These are phyloP conservation scores for Rhorus exstirpatorius DNA, from an alignment of 2,888 invertebrate genomes.

Conservation along the genomic window DNA sequence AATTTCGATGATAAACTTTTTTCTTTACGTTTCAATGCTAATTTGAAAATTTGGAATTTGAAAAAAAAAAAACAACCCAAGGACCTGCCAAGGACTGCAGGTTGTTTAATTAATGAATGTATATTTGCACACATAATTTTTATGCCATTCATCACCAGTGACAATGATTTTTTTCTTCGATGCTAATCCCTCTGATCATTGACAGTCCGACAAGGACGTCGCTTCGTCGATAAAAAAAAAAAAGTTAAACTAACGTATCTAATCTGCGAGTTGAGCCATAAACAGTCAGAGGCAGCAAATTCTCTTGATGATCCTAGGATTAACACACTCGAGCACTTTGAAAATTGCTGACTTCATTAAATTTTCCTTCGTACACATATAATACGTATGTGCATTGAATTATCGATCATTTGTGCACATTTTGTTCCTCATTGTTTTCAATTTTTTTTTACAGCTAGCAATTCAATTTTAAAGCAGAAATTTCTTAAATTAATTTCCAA, in stretches of 20 bases:
- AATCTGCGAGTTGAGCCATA: slow-evolving; percentile 44
- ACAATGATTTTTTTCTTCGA: neutral
- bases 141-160: slow-evolving; percentile 9
- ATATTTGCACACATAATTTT: neutral
- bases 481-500: no score
- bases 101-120: neutral
- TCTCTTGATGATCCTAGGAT: slow-evolving; percentile 3
- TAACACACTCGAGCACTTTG: slow-evolving; percentile 27
- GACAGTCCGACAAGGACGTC: slow-evolving; percentile 14
- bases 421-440: no score
- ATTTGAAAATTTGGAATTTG: no score
- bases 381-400: neutral
- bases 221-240: slow-evolving; percentile 48
- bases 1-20: no score
- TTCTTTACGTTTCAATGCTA: no score
- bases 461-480: no score
- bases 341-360: neutral
- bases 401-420: no score
- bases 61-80: no score
- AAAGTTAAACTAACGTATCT: slow-evolving; percentile 32
- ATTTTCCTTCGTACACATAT: neutral
- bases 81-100: no score
- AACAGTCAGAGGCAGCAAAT: neutral
- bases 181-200: slow-evolving; percentile 35
- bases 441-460: no score